Evolutionary conservation across 2,113 vertebrate species (phyloP).

Genomic region (Tautogolabrus adspersus): DNA sequence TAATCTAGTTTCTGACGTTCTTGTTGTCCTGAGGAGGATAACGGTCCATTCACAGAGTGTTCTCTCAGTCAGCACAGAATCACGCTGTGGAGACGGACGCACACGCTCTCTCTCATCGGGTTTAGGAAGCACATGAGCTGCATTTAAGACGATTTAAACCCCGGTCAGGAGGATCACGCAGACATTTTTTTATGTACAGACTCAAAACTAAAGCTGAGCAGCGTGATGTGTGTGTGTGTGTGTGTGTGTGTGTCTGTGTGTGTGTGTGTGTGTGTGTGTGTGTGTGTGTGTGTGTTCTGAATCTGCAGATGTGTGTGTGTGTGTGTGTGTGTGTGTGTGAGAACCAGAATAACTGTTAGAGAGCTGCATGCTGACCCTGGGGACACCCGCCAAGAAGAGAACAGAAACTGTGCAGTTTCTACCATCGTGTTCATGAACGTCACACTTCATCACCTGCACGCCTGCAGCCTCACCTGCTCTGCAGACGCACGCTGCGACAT

Average conservation of each 20-base stretch:
- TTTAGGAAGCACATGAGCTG: not conserved
- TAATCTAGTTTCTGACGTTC: conserved; percentile 38
- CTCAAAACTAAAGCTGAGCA: not conserved
- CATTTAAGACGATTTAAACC: not conserved
- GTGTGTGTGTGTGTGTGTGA: conserved; percentile 22
- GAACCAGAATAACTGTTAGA: conserved; percentile 55
- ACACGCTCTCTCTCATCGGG: no score
- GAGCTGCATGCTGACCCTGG: conserved; percentile 47
- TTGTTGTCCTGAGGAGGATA: not conserved
- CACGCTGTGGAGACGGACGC: not conserved
- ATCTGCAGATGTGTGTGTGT: conserved; percentile 51
- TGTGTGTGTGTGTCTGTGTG: conserved; percentile 1
- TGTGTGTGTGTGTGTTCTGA: not conserved
- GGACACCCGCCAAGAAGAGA: conserved; percentile 65
- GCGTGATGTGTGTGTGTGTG: not conserved
- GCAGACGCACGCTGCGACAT: not conserved
- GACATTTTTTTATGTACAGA: not conserved
- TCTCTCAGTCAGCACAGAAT: conserved; percentile 7
- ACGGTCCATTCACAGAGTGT: conserved; percentile 15
- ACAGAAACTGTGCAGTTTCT: conserved; percentile 75
- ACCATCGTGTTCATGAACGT: conserved; percentile 36
- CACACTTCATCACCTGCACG: conserved; percentile 63
- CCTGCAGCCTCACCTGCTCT: conserved; percentile 33
- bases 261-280: conserved; percentile 21
- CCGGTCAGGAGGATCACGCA: not conserved